A percentile compares a stretch with the other conserved stretches of the same genome.
phyloP scores from a whole-genome alignment of 64 coral and sea anemone species.

The Pocillopora verrucosa region DNA sequence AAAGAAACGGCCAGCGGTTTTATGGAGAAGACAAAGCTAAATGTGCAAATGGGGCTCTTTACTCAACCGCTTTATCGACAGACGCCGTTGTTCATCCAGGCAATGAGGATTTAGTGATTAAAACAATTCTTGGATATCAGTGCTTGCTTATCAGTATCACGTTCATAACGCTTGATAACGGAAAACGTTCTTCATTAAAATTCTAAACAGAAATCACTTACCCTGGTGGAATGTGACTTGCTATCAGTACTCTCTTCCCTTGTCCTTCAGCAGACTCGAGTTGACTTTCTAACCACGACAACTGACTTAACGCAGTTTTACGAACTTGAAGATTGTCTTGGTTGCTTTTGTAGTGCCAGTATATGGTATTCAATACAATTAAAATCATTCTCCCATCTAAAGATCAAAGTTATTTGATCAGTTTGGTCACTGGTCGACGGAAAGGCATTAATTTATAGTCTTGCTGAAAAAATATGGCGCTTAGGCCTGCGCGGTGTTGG shows the following conservation, averaged over 20 bases:
- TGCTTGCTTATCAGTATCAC: too few relatives aligned
- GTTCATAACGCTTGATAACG: neutral
- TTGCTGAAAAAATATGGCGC: too few relatives aligned
- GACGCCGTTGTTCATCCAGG: too few relatives aligned
- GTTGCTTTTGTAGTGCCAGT: constrained; percentile 29
- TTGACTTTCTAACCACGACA: constrained; percentile 50
- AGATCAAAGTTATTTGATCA: neutral
- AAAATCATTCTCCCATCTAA: constrained; percentile 47
- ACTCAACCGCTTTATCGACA: too few relatives aligned
- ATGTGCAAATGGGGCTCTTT: too few relatives aligned
- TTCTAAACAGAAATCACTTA: neutral
- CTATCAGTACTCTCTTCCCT: constrained; percentile 40
- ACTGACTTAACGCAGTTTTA: constrained; percentile 28
- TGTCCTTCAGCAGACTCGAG: constrained; percentile 14
- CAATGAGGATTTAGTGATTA: too few relatives aligned
- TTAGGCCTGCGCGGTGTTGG: too few relatives aligned
- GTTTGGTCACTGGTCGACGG: neutral
- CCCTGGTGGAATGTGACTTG: constrained; percentile 65
- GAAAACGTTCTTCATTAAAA: too few relatives aligned
- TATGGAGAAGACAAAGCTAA: too few relatives aligned
- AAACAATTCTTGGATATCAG: too few relatives aligned
- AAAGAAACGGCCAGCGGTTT: too few relatives aligned
- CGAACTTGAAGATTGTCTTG: neutral
- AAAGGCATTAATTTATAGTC: too few relatives aligned
- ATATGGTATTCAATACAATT: constrained; percentile 48